Conservation (phyloP, 2,113 vertebrate genomes). For the Microcebus jonahi region DNA sequence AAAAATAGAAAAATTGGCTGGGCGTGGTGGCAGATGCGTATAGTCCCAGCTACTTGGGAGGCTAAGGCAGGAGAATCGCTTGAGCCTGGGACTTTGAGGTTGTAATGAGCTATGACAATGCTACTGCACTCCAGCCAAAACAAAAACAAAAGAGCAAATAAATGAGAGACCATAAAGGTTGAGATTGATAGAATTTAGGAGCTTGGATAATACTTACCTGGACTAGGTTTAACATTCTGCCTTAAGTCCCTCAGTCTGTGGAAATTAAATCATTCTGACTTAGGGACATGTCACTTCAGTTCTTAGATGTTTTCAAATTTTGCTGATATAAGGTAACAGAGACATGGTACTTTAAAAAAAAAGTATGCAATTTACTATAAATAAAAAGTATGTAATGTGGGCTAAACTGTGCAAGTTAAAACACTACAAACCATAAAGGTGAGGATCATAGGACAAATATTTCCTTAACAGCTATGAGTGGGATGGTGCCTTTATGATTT, state of each 20-base stretch:
- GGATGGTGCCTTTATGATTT: constrained; percentile 73
- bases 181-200: constrained; percentile 44
- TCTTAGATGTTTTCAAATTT: constrained; percentile 7
- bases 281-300: neutral
- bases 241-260: neutral
- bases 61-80: no score
- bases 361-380: constrained; percentile 6
- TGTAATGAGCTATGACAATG: no score
- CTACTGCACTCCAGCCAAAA: no score
- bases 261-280: constrained; percentile 5
- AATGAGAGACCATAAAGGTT: constrained; percentile 46
- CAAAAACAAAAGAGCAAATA: neutral
- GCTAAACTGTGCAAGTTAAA: constrained; percentile 67
- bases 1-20: no score
- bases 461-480: constrained; percentile 72
- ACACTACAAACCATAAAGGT: constrained; percentile 72
- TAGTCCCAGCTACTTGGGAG: no score
- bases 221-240: neutral
- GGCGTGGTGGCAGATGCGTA: no score
- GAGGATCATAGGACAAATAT: constrained; percentile 74
- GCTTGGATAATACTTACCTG: neutral
- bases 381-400: neutral
- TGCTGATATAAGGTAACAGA: constrained; percentile 12
- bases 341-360: neutral
- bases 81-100: no score